Conservation (phyloP, 2,888 invertebrate species). For the Leucophenga maculata region DNA sequence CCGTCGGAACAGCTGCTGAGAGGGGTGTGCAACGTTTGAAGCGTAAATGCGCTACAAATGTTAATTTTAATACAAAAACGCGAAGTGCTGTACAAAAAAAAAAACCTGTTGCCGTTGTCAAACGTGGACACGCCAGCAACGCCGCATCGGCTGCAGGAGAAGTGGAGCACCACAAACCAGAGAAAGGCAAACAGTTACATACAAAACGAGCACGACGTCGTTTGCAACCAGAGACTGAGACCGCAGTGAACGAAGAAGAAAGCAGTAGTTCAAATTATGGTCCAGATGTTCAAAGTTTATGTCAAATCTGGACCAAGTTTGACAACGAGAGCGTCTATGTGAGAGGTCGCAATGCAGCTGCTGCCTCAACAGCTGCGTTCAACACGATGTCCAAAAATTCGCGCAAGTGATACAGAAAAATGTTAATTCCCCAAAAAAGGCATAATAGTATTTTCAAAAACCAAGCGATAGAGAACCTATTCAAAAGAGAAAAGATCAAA, state of each 20-base stretch:
- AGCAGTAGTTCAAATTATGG: conserved; percentile 63
- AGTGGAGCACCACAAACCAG: conserved; percentile 44
- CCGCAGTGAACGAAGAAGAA: conserved; percentile 48
- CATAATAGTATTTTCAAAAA: conserved; percentile 21
- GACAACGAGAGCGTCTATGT: conserved; percentile 62
- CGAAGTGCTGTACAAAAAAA: conserved; percentile 19
- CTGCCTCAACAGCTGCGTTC: conserved; percentile 41
- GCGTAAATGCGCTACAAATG: conserved; percentile 22
- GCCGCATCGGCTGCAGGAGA: conserved; percentile 63
- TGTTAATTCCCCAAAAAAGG: background rate
- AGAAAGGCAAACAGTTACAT: conserved; percentile 38
- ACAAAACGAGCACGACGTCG: conserved; percentile 63
- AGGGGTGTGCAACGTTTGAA: background rate
- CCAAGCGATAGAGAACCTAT: conserved; percentile 4
- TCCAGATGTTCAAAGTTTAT: conserved; percentile 54
- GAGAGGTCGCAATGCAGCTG: conserved; percentile 48
- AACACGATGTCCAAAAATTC: conserved; percentile 54
- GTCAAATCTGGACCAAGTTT: conserved; percentile 51
- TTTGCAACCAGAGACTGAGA: conserved; percentile 67
- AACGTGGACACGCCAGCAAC: conserved; percentile 58
- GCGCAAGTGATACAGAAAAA: conserved; percentile 57
- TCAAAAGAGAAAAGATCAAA: too few species aligned
- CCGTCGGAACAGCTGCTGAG: conserved; percentile 18
- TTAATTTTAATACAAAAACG: conserved; percentile 27
- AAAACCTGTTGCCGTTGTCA: conserved; percentile 41